Evolutionary conservation across 2,888 invertebrate genomes (phyloP).

Genomic region (Apodemia duryi): DNA sequence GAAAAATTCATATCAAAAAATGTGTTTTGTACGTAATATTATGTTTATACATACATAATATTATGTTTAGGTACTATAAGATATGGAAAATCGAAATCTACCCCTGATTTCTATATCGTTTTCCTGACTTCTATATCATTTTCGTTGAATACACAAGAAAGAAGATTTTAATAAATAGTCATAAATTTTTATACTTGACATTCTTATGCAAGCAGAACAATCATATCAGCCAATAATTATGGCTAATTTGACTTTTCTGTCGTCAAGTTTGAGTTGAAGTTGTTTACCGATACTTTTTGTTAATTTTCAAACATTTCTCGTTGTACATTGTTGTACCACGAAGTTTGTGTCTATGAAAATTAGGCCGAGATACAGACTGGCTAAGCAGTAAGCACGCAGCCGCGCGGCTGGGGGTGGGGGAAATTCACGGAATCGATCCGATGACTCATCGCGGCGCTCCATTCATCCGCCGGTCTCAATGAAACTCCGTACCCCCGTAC

Average conservation of each 20-base stretch:
- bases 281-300: background rate
- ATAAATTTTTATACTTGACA: too few relatives aligned
- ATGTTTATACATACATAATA: too few relatives aligned
- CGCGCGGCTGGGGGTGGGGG: conserved; percentile 32
- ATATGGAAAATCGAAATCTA: too few relatives aligned
- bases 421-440: conserved; percentile 59
- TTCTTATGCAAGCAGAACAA: too few relatives aligned
- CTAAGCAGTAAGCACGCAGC: conserved; percentile 32
- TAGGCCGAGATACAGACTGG: conserved; percentile 34
- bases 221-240: too few relatives aligned
- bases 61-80: too few relatives aligned
- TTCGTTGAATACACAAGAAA: too few relatives aligned
- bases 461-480: conserved; percentile 77
- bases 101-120: too few relatives aligned
- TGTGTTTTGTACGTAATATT: too few relatives aligned
- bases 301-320: background rate
- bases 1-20: too few relatives aligned
- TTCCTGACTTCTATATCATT: too few relatives aligned
- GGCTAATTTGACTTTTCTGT: background rate
- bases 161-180: too few relatives aligned
- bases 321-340: conserved; percentile 5
- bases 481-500: conserved; percentile 54
- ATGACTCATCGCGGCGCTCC: conserved; percentile 67
- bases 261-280: background rate
- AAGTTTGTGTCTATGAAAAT: conserved; percentile 16